phyloP scores from a whole-genome alignment of 1,140 invertebrate genomes.

The Oncopodura yosiiana region DNA sequence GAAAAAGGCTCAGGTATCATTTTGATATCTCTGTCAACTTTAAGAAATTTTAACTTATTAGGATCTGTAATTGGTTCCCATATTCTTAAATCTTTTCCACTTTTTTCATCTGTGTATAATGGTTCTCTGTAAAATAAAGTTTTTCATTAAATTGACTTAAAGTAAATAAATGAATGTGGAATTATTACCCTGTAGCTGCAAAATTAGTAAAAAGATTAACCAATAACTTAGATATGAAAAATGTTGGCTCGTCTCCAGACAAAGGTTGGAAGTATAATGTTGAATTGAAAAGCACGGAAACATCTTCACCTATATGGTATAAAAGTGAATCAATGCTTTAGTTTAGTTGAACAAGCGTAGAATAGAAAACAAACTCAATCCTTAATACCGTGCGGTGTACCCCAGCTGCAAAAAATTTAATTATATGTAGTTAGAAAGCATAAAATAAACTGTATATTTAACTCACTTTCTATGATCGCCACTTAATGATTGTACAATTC shows the following conservation, averaged over 20 bases:
- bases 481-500: no score
- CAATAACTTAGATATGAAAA: conserved; percentile 16
- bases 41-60: conserved; percentile 11
- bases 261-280: conserved; percentile 2
- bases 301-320: background rate
- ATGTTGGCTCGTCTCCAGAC: background rate
- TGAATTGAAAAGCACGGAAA: conserved; percentile 1
- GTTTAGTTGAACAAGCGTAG: no score
- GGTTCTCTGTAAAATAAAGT: conserved; percentile 14
- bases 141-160: background rate
- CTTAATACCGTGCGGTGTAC: no score
- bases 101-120: conserved; percentile 20
- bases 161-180: no score
- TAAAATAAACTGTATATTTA: no score
- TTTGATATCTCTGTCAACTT: conserved; percentile 21
- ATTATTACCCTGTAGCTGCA: conserved; percentile 14
- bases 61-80: conserved; percentile 22
- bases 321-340: no score
- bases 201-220: conserved; percentile 27
- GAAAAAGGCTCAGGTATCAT: conserved; percentile 22
- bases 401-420: no score
- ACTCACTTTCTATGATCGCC: no score
- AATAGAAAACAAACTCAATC: no score
- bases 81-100: conserved; percentile 22
- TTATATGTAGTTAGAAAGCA: no score